A percentile compares a stretch with the other conserved stretches of the same genome.
Evolutionary conservation across 2,797 vertebrate species (phyloP).

Genomic region (Centropyge bicolor): DNA sequence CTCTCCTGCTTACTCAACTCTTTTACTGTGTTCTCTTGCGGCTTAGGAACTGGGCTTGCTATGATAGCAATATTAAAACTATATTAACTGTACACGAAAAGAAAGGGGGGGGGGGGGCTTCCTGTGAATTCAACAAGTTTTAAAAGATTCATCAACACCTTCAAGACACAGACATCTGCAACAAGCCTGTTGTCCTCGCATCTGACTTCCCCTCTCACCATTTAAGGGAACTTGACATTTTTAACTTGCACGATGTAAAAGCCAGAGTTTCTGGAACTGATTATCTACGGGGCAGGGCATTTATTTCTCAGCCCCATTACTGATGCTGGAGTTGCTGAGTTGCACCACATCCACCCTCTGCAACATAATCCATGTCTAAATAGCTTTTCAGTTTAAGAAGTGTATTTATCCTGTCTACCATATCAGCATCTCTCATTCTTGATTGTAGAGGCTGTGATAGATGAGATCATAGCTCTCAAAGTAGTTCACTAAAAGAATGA

Average conservation of each 20-base stretch:
- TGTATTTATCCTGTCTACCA: constrained; percentile 11
- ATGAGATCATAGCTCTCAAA: constrained; percentile 37
- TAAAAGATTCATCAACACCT: background rate
- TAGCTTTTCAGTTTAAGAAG: background rate
- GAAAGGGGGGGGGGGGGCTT: background rate
- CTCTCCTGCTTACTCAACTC: constrained; percentile 3
- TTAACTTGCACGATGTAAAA: constrained; percentile 64
- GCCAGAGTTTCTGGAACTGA: constrained; percentile 41
- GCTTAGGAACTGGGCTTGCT: background rate
- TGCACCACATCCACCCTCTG: background rate
- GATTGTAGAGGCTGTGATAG: constrained; percentile 15
- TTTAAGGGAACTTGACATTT: constrained; percentile 74
- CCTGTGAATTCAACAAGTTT: background rate
- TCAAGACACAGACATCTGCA: constrained; percentile 36
- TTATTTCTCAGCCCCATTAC: constrained; percentile 29
- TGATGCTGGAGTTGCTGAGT: background rate
- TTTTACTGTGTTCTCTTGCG: constrained; percentile 4
- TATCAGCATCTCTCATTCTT: constrained; percentile 1
- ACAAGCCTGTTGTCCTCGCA: constrained; percentile 29
- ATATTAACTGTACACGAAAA: background rate
- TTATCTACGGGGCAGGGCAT: constrained; percentile 17
- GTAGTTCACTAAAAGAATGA: constrained; percentile 20
- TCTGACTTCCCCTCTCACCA: constrained; percentile 70
- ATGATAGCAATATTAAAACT: background rate
- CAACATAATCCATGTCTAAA: constrained; percentile 13